phyloP scores from a whole-genome alignment of 2,113 vertebrate species.

The Bostrychus sinensis region DNA sequence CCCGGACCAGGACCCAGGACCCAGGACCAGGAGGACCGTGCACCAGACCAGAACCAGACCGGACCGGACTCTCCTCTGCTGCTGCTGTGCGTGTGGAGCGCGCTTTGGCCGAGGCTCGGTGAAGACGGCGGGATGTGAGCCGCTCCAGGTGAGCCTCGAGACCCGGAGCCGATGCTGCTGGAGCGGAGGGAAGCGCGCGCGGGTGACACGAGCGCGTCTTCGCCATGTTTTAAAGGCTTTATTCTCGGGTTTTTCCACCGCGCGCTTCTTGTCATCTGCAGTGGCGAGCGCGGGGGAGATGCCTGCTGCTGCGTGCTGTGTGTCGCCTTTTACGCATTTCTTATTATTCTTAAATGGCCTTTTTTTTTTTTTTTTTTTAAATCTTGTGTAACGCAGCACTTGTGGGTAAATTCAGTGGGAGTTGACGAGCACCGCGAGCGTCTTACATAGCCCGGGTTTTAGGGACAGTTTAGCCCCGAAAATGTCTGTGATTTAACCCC shows the following conservation, averaged over 20 bases:
- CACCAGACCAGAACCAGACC: no score
- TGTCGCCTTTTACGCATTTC: background rate
- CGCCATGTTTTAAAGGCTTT: background rate
- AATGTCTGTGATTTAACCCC: background rate
- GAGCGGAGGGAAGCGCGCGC: background rate
- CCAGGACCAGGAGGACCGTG: background rate
- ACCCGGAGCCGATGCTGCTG: no score
- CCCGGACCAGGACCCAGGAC: no score
- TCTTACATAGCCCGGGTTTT: background rate
- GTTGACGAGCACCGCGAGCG: background rate
- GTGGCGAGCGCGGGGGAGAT: constrained; percentile 5
- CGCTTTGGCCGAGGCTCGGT: no score
- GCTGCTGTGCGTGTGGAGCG: no score
- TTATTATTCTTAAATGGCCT: background rate
- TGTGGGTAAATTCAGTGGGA: background rate
- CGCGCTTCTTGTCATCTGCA: constrained; percentile 1
- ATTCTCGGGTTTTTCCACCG: background rate
- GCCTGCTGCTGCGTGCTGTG: background rate
- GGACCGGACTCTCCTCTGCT: no score
- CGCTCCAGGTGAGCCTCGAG: constrained; percentile 1
- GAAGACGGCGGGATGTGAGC: background rate
- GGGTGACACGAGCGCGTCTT: no score
- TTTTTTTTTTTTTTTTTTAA: background rate
- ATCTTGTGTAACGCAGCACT: background rate
- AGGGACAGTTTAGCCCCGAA: background rate